Evolutionary conservation across 1,140 invertebrate genomes (phyloP).

Genomic region (Trichoplusia ni): DNA sequence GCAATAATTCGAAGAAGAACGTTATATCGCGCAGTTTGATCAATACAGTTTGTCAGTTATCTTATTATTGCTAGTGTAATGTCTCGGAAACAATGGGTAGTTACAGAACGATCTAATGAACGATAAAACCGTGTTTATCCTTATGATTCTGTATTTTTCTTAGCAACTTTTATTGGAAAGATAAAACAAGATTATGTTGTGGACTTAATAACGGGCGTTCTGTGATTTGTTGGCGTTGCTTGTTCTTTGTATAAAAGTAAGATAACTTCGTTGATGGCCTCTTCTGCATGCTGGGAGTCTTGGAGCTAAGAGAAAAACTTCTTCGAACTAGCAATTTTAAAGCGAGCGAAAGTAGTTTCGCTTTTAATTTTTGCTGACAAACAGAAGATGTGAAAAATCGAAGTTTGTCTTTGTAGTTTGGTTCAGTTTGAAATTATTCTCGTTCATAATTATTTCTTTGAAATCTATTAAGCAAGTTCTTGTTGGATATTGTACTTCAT

Average conservation of each 20-base stretch:
- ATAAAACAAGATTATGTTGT: constrained; percentile 26
- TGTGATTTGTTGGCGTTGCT: neutral
- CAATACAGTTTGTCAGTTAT: constrained; percentile 3
- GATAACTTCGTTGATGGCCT: too few species aligned
- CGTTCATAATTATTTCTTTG: too few species aligned
- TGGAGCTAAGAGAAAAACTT: too few species aligned
- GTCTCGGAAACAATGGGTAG: constrained; percentile 12
- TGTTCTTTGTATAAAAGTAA: neutral
- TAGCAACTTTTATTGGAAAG: constrained; percentile 15
- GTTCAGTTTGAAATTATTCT: too few species aligned
- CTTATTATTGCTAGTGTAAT: neutral
- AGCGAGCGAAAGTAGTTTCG: too few species aligned
- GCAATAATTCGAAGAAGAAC: constrained; percentile 8
- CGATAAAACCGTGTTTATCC: constrained; percentile 23
- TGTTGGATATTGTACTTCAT: too few species aligned
- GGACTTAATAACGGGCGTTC: constrained; percentile 5
- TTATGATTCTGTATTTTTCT: constrained; percentile 13
- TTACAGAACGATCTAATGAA: constrained; percentile 14
- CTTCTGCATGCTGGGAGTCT: too few species aligned
- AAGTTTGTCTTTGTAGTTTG: too few species aligned
- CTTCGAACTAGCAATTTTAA: too few species aligned
- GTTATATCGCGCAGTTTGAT: neutral
- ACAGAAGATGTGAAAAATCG: too few species aligned
- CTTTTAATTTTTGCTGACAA: too few species aligned
- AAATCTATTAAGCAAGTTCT: too few species aligned